Evolutionary conservation across 2,797 vertebrate species (phyloP).

Genomic region (Oreochromis mossambicus): DNA sequence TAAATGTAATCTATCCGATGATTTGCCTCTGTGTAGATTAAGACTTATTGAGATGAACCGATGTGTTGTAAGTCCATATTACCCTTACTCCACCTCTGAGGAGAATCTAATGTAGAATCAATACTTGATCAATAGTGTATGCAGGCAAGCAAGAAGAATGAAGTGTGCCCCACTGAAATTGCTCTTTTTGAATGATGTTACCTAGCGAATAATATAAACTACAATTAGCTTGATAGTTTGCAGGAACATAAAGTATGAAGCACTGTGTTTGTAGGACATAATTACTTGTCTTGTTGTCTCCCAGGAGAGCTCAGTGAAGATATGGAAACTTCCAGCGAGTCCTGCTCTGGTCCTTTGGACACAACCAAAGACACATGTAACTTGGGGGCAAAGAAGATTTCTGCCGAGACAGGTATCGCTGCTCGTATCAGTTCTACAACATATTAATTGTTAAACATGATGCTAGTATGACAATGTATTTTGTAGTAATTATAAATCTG

Average conservation of each 20-base stretch:
- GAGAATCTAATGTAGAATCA: slow-evolving; percentile 99
- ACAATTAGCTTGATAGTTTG: slow-evolving; percentile 33
- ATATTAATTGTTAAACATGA: neutral
- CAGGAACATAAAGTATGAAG: slow-evolving; percentile 8
- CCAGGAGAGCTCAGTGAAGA: slow-evolving; percentile 86
- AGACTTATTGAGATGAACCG: slow-evolving; percentile 58
- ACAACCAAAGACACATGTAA: slow-evolving; percentile 84
- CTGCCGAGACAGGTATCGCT: slow-evolving; percentile 78
- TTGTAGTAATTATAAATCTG: neutral
- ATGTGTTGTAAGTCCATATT: slow-evolving; percentile 78
- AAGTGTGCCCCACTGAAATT: slow-evolving; percentile 42
- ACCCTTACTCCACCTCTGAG: slow-evolving; percentile 86
- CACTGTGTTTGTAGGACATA: slow-evolving; percentile 20
- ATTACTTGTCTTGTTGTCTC: slow-evolving; percentile 24
- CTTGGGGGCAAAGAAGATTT: slow-evolving; percentile 75
- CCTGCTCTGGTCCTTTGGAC: slow-evolving; percentile 79
- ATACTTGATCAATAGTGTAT: slow-evolving; percentile 88
- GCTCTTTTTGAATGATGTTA: slow-evolving; percentile 42
- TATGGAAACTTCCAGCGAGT: slow-evolving; percentile 81
- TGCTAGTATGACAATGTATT: neutral
- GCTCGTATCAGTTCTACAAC: neutral
- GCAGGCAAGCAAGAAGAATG: slow-evolving; percentile 40
- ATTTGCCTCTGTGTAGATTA: slow-evolving; percentile 55
- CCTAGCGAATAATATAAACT: slow-evolving; percentile 33
- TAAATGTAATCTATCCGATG: slow-evolving; percentile 33